Base-by-base conservation (phyloP, 2,113 vertebrate genomes). In the Beaufortia kweichowensis region DNA sequence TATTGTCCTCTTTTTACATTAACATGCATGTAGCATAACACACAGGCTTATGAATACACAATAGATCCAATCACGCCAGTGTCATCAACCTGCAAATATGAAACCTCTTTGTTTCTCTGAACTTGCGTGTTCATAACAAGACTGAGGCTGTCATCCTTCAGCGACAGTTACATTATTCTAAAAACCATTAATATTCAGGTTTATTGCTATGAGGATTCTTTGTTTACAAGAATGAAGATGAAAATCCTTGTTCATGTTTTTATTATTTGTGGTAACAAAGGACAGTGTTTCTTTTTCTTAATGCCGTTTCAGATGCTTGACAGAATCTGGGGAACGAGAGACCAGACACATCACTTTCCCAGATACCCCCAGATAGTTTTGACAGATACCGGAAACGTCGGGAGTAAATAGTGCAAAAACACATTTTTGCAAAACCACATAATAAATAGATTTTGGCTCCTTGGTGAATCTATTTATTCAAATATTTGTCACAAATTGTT, bases 261-360 rank as follows among this genome's bases (percentile, higher is more conserved):
- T 69, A 31, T 68, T 68, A n/a, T 19, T 68, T 7, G 6, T 35
- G n/a, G 48, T 48, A 76, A 65, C 62, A 39, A 56, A 76, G 29
- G 14, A 14, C 55, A 50, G 26, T 15, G 21, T 69, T 12, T 56
- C 46, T 63, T 43, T 66, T 62, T 60, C 28, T 62, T 62, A 17
- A 28, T 21, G 43, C 6, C 4, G 19, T 75, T 64, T 76, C 31
- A 28, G 43, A 77, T 26, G 46, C 84, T 63, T 60, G 82, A 85
- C 77, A 84, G 78, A 84, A 83, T 83, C 83, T 81, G 76, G 82
- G 63, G 78, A 79, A 81, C 85, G 53, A 79, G 82, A 28, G 19
- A 48, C 41, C 64, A 50, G 65, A 69, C 24, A 21, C 33, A 19
- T 33, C 15, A 33, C 57, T 69, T 77, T 31, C 43, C n/a, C 59